A percentile compares a stretch with the other conserved stretches of the same genome.
phyloP scores from a whole-genome alignment of 2,797 vertebrate species.

The Chiloscyllium punctatum region DNA sequence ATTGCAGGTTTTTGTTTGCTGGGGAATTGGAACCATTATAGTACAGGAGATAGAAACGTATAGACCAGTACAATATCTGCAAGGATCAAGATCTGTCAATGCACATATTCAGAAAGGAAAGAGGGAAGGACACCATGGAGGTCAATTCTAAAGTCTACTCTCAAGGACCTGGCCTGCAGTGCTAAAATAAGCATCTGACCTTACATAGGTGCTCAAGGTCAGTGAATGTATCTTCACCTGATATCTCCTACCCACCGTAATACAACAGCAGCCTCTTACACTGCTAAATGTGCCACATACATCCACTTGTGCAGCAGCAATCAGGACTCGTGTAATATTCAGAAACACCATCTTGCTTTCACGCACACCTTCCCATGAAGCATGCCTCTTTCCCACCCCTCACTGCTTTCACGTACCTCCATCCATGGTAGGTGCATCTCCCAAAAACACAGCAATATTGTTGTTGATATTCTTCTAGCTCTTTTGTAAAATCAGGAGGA shows the following conservation, averaged over 20 bases:
- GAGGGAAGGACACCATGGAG: neutral
- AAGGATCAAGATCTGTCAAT: neutral
- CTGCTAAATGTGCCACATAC: neutral
- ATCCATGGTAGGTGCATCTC: too few relatives aligned
- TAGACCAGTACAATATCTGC: neutral
- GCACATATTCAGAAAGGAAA: neutral
- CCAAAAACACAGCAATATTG: neutral
- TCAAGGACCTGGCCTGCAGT: neutral
- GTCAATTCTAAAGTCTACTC: neutral
- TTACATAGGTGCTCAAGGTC: neutral
- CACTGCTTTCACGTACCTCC: too few relatives aligned
- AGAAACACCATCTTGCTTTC: neutral
- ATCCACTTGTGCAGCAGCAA: neutral
- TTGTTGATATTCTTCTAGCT: neutral
- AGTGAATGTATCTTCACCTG: neutral
- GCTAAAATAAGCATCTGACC: neutral
- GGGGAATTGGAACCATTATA: neutral
- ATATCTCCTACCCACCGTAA: neutral
- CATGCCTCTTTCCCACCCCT: neutral
- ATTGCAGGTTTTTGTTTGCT: neutral
- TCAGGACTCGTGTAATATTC: neutral
- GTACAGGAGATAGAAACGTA: neutral
- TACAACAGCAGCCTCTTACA: neutral
- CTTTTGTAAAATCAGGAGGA: neutral
- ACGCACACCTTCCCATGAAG: neutral